Conservation (phyloP, 2,797 vertebrate genomes). For the Anomalospiza imberbis region DNA sequence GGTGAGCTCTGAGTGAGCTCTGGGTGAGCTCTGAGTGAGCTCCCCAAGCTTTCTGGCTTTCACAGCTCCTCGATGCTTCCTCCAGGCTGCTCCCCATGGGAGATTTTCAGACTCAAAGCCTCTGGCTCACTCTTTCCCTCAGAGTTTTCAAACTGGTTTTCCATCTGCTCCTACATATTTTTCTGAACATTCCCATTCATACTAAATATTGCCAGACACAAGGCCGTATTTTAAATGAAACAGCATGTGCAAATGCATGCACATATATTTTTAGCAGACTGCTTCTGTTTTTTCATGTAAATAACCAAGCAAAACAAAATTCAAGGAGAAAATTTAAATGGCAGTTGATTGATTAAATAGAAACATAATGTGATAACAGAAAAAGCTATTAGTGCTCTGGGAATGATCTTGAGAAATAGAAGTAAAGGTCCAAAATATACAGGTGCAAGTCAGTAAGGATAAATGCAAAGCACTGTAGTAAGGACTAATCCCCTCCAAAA, state of each 20-base stretch:
- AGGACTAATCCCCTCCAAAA: background rate
- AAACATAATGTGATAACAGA: background rate
- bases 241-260: background rate
- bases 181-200: background rate
- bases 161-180: background rate
- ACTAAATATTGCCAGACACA: background rate
- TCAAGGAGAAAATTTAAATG: background rate
- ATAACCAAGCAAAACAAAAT: background rate
- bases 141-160: background rate
- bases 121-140: background rate
- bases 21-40: background rate
- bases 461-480: background rate
- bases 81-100: background rate
- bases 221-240: background rate
- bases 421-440: background rate
- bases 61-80: background rate
- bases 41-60: background rate
- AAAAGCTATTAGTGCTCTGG: background rate
- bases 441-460: background rate
- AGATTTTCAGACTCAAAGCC: background rate
- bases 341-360: background rate
- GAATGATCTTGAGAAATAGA: background rate
- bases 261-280: background rate
- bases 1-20: background rate
- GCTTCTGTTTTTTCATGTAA: background rate